phyloP scores from a whole-genome alignment of 2,113 vertebrate genomes.

The Gambusia affinis region DNA sequence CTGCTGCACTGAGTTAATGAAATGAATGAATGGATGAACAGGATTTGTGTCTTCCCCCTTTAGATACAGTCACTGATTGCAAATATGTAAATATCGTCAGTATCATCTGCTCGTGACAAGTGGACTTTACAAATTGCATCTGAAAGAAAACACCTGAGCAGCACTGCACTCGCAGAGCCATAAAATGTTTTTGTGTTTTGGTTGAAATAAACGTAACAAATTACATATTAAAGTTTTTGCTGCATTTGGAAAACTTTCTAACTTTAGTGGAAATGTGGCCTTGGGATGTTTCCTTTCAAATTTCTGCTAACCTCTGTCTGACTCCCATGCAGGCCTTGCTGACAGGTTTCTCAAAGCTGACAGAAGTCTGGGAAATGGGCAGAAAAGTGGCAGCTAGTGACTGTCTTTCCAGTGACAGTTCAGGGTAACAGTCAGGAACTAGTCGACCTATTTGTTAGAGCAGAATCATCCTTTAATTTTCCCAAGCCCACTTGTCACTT shows the following conservation, averaged over 20 bases:
- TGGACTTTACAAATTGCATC: neutral
- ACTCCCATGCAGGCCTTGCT: slow-evolving; percentile 5
- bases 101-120: neutral
- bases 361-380: slow-evolving; percentile 14
- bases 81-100: neutral
- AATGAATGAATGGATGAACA: neutral
- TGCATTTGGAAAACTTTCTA: neutral
- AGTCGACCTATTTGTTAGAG: slow-evolving; percentile 20
- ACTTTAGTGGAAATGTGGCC: neutral
- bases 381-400: slow-evolving; percentile 35
- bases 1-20: neutral
- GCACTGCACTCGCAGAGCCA: neutral
- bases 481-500: slow-evolving; percentile 37
- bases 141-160: neutral
- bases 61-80: neutral
- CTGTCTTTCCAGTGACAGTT: slow-evolving; percentile 34
- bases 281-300: neutral
- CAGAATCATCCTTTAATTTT: slow-evolving; percentile 37
- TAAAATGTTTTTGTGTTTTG: neutral
- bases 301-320: slow-evolving; percentile 1
- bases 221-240: neutral
- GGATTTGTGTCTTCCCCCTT: neutral
- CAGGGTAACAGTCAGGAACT: slow-evolving; percentile 39
- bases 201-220: neutral
- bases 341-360: slow-evolving; percentile 35